Conservation (phyloP, 2,797 vertebrate species). For the Euthynnus affinis region DNA sequence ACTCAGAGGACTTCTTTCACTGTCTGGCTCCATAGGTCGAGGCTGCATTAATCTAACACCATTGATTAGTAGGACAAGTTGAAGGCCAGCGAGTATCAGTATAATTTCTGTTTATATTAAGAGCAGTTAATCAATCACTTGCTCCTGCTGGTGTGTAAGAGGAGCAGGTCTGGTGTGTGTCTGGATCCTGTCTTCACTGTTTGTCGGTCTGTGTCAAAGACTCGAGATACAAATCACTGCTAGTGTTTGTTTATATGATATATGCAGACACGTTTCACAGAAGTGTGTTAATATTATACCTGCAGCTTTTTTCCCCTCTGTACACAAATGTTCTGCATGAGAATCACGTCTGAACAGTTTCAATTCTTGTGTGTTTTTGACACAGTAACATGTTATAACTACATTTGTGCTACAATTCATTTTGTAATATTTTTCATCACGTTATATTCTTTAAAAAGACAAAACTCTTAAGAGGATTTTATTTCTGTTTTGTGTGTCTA, state of each 20-base stretch:
- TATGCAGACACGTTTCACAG: background rate
- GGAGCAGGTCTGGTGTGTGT: conserved; percentile 33
- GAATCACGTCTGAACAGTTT: background rate
- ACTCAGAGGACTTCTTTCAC: conserved; percentile 43
- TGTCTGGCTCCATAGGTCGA: conserved; percentile 51
- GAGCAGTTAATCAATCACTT: conserved; percentile 61
- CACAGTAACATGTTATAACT: background rate
- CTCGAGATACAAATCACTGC: conserved; percentile 12
- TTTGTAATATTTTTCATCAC: background rate
- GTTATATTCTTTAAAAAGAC: too few relatives aligned
- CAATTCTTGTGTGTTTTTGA: background rate
- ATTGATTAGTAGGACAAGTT: conserved; percentile 53
- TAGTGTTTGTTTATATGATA: background rate
- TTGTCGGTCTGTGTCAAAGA: background rate
- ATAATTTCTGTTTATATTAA: conserved; percentile 66
- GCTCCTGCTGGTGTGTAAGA: conserved; percentile 49
- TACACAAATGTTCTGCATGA: background rate
- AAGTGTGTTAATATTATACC: background rate
- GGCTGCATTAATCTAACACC: conserved; percentile 58
- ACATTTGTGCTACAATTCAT: background rate
- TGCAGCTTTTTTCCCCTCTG: too few relatives aligned
- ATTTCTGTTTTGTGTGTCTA: background rate
- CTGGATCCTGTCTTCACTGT: conserved; percentile 25
- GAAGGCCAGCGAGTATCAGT: conserved; percentile 53
- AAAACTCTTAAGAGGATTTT: too few relatives aligned